A percentile compares a stretch with the other conserved stretches of the same genome.
phyloP scores from a whole-genome alignment of 2,113 vertebrate species.

The Accipiter cooperii region DNA sequence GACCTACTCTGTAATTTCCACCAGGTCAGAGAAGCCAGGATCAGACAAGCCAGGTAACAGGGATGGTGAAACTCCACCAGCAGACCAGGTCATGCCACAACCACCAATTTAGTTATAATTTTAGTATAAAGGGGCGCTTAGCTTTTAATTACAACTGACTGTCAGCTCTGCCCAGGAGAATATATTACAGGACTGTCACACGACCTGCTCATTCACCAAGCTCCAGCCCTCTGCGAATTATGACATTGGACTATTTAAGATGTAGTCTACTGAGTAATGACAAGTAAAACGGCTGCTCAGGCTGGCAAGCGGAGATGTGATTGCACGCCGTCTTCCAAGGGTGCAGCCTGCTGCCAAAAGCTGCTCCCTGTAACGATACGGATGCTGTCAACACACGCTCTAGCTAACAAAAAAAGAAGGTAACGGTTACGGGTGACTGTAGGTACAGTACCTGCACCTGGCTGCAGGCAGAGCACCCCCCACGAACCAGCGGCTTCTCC shows the following conservation, averaged over 20 bases:
- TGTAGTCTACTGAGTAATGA: background rate
- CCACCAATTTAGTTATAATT: background rate
- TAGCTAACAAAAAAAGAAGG: background rate
- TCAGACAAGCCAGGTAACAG: background rate
- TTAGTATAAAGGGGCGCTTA: background rate
- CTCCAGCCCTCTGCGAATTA: background rate
- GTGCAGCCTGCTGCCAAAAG: background rate
- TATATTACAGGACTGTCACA: background rate
- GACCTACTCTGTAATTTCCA: background rate
- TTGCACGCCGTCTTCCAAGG: background rate
- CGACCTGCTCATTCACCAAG: background rate
- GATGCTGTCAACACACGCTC: background rate
- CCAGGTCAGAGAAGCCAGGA: background rate
- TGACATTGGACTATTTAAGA: background rate
- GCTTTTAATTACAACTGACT: background rate
- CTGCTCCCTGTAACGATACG: rapidly evolving
- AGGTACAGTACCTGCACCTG: background rate
- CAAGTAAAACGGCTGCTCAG: background rate
- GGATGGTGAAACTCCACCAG: background rate
- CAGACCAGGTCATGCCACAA: background rate
- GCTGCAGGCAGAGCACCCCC: background rate
- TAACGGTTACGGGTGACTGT: rapidly evolving
- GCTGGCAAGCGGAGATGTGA: background rate
- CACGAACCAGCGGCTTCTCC: rapidly evolving
- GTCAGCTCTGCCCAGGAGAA: background rate